Conservation (phyloP, 2,888 invertebrate genomes). For the Endotricha flammealis region DNA sequence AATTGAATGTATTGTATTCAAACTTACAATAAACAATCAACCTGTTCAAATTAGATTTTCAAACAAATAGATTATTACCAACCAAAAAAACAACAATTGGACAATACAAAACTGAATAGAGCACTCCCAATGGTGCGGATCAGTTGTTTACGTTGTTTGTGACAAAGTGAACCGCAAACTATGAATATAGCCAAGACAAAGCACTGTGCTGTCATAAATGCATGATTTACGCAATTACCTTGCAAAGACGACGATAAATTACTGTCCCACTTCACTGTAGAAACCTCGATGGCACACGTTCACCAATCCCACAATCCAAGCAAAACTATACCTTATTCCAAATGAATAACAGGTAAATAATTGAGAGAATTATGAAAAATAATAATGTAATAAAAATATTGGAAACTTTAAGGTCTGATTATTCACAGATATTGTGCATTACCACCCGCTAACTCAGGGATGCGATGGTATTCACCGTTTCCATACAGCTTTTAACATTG, state of each 20-base stretch:
- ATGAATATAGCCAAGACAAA: slow-evolving; percentile 54
- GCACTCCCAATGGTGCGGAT: slow-evolving; percentile 35
- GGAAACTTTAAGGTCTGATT: slow-evolving; percentile 50
- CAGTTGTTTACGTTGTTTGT: slow-evolving; percentile 53
- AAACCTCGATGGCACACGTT: slow-evolving; percentile 24
- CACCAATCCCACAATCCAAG: not conserved
- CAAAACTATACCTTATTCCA: slow-evolving; percentile 32
- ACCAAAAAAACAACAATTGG: not conserved
- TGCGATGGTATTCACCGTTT: slow-evolving; percentile 48
- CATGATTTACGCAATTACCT: slow-evolving; percentile 75
- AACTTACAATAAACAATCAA: no score
- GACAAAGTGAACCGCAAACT: slow-evolving; percentile 43
- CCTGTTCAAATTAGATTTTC: not conserved
- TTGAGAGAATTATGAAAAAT: slow-evolving; percentile 9
- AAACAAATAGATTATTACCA: not conserved
- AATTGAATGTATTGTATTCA: no score
- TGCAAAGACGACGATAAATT: slow-evolving; percentile 72
- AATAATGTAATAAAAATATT: slow-evolving; percentile 22
- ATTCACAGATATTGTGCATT: slow-evolving; percentile 70
- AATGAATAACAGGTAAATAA: slow-evolving; percentile 9
- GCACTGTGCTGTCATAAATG: slow-evolving; percentile 70
- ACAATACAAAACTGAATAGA: slow-evolving; percentile 1
- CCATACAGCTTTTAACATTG: slow-evolving; percentile 30
- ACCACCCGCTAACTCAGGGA: slow-evolving; percentile 71
- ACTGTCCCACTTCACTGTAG: slow-evolving; percentile 59